Base-by-base conservation (phyloP, 2,113 vertebrate genomes). In the Mystacornis crossleyi region DNA sequence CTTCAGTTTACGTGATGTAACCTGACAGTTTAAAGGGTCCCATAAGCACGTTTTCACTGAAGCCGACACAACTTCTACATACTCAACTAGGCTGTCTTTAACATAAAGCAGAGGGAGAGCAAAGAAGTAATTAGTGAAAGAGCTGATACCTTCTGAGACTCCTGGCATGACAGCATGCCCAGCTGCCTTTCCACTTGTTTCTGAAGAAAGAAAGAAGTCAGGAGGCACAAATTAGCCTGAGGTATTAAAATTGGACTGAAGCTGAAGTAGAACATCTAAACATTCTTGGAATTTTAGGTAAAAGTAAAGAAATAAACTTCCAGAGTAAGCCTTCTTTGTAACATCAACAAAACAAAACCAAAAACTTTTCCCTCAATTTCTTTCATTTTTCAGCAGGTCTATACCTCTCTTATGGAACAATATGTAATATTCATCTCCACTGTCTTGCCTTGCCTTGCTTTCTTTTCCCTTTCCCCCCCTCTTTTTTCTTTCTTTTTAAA, bases 21-120 rank as follows among this genome's bases (percentile, higher is more conserved):
- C 81, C 82, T 96, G 96, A 97, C 95, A 96, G 91, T 93, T 95
- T 96, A 97, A 97, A 94, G 96, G 87, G 95, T 97, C 93, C 93
- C 94, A 43, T 21, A 94, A 91, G 91, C 18, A 36, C 6, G 0
- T 90, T 94, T 90, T 54, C 86, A 70, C 77, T 42, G 94, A 91
- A 74, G 88, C 82, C 47, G 8, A 20, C 19, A 26, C 55, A 67
- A 75, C 89, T 88, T 86, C 78, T 87, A 89, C 85, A 81, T 89
- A 62, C 79, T 81, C 90, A 93, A 25, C 85, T 72, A 75, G 91
- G 71, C 91, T 93, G 83, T 69, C 90, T 93, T 94, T 95, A 95
- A 96, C 83, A 70, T 79, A 96, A 96, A 92, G 88, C 80, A 86
- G 51, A 84, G 89, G 77, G 95, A 95, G 78, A 74, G 50, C 69